phyloP scores from a whole-genome alignment of 2,113 vertebrate species.

The Notechis scutatus region DNA sequence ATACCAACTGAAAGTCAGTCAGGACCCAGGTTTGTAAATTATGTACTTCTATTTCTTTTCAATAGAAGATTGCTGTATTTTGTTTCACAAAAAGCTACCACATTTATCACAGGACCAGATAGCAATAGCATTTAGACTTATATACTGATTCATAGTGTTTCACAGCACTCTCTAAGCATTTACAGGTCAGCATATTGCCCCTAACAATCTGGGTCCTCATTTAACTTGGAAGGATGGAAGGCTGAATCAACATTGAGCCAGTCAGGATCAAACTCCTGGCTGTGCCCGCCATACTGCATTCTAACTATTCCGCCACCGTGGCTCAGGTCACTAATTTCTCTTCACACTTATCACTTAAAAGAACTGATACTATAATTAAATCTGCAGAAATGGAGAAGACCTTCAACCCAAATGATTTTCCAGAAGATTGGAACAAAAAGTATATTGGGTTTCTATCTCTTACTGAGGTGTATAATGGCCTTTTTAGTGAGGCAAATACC shows the following conservation, averaged over 20 bases:
- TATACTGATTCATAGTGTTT: neutral
- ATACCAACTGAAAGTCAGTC: neutral
- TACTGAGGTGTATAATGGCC: neutral
- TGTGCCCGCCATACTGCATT: neutral
- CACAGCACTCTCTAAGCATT: neutral
- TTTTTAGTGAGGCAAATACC: neutral
- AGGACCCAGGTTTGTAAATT: neutral
- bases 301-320: too few species aligned
- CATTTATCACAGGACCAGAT: neutral
- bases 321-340: neutral
- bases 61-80: neutral
- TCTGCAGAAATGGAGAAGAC: neutral
- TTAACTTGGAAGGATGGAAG: neutral
- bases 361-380: neutral
- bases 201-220: neutral
- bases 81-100: neutral
- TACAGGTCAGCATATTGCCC: neutral
- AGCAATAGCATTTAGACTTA: neutral
- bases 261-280: neutral
- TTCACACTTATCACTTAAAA: neutral
- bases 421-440: neutral
- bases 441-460: neutral
- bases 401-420: neutral
- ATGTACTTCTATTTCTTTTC: neutral
- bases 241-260: neutral